Percentiles rank a stretch among this genome's conserved stretches.
phyloP scores from a whole-genome alignment of 2,113 vertebrate species.

The Ploceus nigricollis region DNA sequence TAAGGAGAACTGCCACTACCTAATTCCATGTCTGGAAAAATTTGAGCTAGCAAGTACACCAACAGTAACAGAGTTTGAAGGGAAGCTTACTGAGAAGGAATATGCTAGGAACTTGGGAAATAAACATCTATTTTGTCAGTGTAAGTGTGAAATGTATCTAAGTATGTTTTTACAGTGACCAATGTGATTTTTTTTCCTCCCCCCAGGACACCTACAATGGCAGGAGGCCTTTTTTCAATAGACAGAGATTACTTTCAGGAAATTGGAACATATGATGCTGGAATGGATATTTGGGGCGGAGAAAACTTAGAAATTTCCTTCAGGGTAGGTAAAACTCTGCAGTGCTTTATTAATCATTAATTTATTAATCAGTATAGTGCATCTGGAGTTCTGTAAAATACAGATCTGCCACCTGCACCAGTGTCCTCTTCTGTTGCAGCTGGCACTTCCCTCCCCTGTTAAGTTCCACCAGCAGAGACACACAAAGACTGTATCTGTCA shows the following conservation, averaged over 20 bases:
- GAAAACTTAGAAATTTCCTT: conserved; percentile 99
- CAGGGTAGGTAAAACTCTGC: conserved; percentile 78
- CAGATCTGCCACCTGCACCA: not conserved
- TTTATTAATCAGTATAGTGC: not conserved
- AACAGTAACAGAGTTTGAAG: not conserved
- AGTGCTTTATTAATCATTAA: not conserved
- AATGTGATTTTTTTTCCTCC: not conserved
- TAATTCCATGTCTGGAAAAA: not conserved
- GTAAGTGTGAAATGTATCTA: not conserved
- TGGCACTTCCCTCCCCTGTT: not conserved
- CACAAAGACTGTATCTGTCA: not conserved
- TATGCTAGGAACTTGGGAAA: not conserved
- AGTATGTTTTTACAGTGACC: not conserved
- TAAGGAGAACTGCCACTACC: not conserved
- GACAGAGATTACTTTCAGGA: conserved; percentile 98
- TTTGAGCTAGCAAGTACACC: not conserved
- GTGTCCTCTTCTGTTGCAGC: not conserved
- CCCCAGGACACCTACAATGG: conserved; percentile 96
- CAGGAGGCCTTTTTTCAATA: conserved; percentile 97
- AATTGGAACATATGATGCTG: conserved; percentile 97
- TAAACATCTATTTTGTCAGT: not conserved
- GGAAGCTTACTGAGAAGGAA: not conserved
- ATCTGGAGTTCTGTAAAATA: not conserved
- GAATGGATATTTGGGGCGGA: conserved; percentile 99
- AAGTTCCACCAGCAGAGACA: not conserved